Evolutionary conservation across 1,140 invertebrate species (phyloP).

Genomic region (Littorina saxatilis): DNA sequence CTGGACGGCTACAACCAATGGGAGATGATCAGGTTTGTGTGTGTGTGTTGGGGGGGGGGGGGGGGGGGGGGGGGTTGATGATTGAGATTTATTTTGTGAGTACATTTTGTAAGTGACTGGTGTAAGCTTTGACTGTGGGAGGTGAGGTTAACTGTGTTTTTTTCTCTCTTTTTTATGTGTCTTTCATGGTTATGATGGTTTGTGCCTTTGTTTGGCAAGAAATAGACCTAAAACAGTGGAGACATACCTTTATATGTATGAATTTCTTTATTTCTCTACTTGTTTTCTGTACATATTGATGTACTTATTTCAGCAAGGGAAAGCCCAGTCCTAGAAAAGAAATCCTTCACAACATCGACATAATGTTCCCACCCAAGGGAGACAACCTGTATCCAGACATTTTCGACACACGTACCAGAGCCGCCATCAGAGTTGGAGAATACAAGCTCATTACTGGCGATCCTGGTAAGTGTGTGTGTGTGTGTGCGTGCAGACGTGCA

Average conservation of each 20-base stretch:
- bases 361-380: constrained; percentile 49
- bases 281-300: too few relatives aligned
- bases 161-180: too few relatives aligned
- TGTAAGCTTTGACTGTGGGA: too few relatives aligned
- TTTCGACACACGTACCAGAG: constrained; percentile 63
- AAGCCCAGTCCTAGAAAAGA: constrained; percentile 55
- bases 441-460: constrained; percentile 70
- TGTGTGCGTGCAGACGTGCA: not conserved
- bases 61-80: not conserved
- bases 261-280: too few relatives aligned
- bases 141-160: too few relatives aligned
- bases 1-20: constrained; percentile 69
- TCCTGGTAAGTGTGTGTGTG: constrained; percentile 56
- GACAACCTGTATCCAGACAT: constrained; percentile 49
- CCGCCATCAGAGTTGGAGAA: constrained; percentile 61
- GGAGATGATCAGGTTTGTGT: constrained; percentile 63
- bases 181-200: too few relatives aligned
- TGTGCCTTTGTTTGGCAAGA: too few relatives aligned
- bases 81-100: not conserved
- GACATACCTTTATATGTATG: too few relatives aligned
- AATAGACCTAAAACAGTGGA: too few relatives aligned
- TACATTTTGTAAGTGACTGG: too few relatives aligned
- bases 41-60: not conserved
- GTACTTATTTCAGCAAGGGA: constrained; percentile 46
- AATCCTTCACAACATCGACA: constrained; percentile 71